phyloP scores from a whole-genome alignment of 2,797 vertebrate genomes.

The Tinamus major region DNA sequence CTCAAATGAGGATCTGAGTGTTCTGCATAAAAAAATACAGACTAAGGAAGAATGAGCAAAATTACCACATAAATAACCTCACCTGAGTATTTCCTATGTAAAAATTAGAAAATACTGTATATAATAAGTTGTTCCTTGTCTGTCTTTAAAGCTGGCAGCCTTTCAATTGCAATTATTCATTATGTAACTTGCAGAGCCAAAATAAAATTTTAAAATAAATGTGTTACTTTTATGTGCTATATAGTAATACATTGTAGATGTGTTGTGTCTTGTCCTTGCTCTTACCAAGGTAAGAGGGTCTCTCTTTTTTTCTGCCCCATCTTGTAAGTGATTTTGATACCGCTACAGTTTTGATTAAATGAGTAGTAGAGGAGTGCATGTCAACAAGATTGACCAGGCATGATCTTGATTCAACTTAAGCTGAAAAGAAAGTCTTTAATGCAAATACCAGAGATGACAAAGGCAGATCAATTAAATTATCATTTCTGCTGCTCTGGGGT shows the following conservation, averaged over 20 bases:
- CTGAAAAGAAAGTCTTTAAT: background rate
- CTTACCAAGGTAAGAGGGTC: background rate
- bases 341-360: slow-evolving; percentile 32
- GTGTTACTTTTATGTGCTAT: background rate
- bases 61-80: background rate
- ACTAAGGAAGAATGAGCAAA: background rate
- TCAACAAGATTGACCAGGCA: slow-evolving; percentile 33
- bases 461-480: slow-evolving; percentile 41
- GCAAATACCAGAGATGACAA: background rate
- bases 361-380: background rate
- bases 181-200: background rate
- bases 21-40: background rate
- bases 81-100: background rate
- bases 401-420: slow-evolving; percentile 23
- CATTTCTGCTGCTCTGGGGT: background rate
- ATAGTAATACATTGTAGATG: background rate
- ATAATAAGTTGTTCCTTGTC: rapidly evolving
- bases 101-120: background rate
- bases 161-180: background rate
- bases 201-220: background rate
- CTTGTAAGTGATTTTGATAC: background rate
- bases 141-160: background rate
- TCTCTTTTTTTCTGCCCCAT: background rate
- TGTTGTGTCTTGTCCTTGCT: background rate
- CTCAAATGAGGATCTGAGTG: background rate